Evolutionary conservation across 1,140 invertebrate species (phyloP), one percentile per base, ranked within the genome.

Genomic region (Sitobion miscanthi): DNA sequence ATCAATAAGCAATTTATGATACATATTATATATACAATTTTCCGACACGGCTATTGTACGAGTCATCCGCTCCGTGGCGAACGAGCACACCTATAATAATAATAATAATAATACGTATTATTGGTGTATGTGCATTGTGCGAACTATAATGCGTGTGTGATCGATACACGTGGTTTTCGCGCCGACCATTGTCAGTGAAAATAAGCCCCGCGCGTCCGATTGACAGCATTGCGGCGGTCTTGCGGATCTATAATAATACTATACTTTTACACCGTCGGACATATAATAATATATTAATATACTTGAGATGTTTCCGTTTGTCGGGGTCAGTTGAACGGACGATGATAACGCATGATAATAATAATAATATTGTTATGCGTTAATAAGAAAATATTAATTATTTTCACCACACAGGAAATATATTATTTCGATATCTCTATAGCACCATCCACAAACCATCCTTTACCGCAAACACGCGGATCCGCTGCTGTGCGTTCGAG

Each of bases 1-100:
- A 47, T 86, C 83, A 30, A 86, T 86, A 47, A 86, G 23, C 42
- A 86, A 86, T 86, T 77, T 77, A 77, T 77, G n/a, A n/a, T 45
- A 83, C 35, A 42, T 82, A 62, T 35, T 35, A 45, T 3, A 83
- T 23, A 38, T 42, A 86, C 23, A 42, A 23, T 47, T 47, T 86
- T 86, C 83, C 23, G 8, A 9, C 23, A 23, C 8, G 82, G 38
- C 38, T 23, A 69, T 62, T 69, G 62, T 69, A n/a, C 30, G 30
- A 30, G 62, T 69, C 62, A 69, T 69, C 30, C 30, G 62, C 30
- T 30, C 57, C 57, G 57, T 30, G 8, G 25, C 57, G 0, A 69
- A 69, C 30, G 57, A 30, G 3, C 62, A n/a, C 62, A n/a, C 30
- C 62, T 69, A 69, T 69, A 62, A 62, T 30, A 69, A 69, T 38